Conservation (phyloP, 1,140 invertebrate genomes). For the Drosophila malerkotliana region DNA sequence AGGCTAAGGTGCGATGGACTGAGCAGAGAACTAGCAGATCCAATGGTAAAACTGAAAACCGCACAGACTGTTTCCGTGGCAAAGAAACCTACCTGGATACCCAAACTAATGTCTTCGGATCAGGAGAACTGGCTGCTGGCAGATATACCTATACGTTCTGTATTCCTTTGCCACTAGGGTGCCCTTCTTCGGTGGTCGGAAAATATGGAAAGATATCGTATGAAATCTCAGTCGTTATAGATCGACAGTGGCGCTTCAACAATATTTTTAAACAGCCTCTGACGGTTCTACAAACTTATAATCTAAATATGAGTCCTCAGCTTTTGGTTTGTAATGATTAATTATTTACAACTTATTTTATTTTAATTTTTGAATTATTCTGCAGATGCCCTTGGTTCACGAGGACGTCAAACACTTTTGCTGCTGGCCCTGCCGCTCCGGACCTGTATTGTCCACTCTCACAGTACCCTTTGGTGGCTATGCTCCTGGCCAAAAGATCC, state of each 20-base stretch:
- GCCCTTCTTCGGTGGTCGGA: conserved; percentile 89
- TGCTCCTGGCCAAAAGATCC: conserved; percentile 68
- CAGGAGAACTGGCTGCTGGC: conserved; percentile 55
- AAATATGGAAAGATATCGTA: conserved; percentile 89
- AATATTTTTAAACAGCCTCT: conserved; percentile 89
- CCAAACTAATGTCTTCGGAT: conserved; percentile 38
- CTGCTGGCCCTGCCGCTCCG: conserved; percentile 75
- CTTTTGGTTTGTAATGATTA: conserved; percentile 49
- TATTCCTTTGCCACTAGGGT: conserved; percentile 84
- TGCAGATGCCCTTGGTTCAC: conserved; percentile 51
- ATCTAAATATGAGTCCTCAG: conserved; percentile 87
- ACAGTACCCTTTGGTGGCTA: conserved; percentile 74
- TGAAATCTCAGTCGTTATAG: conserved; percentile 87
- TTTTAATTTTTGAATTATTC: not conserved
- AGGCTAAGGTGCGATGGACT: conserved; percentile 70
- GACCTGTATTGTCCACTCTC: conserved; percentile 55
- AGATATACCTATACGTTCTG: conserved; percentile 67
- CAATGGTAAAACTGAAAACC: conserved; percentile 42
- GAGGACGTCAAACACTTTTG: conserved; percentile 69
- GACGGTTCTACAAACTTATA: conserved; percentile 89
- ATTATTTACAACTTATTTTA: not conserved
- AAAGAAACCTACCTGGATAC: conserved; percentile 54
- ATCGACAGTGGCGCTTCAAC: conserved; percentile 90
- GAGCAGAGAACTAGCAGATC: conserved; percentile 41
- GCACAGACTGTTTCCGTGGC: conserved; percentile 57